Conservation (phyloP, 2,113 vertebrate genomes). For the Piprites chloris region DNA sequence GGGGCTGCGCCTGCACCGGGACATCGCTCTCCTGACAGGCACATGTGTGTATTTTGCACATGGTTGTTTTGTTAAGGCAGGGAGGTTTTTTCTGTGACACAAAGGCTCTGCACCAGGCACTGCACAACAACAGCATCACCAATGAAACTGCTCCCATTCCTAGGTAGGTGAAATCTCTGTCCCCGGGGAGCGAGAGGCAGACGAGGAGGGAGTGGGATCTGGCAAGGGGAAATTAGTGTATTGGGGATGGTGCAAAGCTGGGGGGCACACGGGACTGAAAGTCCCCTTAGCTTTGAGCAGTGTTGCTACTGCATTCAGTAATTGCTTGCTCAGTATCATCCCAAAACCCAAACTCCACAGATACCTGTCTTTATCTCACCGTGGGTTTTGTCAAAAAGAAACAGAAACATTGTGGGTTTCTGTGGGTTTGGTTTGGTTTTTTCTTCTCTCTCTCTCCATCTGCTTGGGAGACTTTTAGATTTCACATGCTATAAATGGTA, state of each 20-base stretch:
- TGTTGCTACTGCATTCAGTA: background rate
- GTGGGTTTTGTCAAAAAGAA: background rate
- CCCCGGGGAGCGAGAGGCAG: background rate
- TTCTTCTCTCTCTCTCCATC: background rate
- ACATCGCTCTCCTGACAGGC: background rate
- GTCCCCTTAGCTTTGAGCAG: background rate
- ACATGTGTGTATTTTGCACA: background rate
- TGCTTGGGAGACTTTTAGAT: background rate
- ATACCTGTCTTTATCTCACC: background rate
- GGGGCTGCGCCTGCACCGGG: background rate
- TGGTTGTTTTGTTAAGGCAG: background rate
- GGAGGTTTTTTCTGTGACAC: background rate
- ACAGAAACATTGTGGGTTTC: background rate
- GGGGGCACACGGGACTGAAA: background rate
- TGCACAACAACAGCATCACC: slow-evolving; percentile 17
- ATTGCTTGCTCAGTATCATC: background rate
- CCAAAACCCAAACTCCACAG: background rate
- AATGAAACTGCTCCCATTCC: slow-evolving; percentile 73
- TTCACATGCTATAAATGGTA: background rate
- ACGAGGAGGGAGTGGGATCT: background rate
- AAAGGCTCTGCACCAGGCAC: background rate
- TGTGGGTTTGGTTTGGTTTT: background rate
- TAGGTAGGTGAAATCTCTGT: slow-evolving; percentile 71
- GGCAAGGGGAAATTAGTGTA: background rate
- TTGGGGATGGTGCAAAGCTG: background rate